Percentiles rank a stretch among this genome's conserved stretches.
Conservation (phyloP, 2,797 vertebrate genomes). For the Pyrocephalus nanus region DNA sequence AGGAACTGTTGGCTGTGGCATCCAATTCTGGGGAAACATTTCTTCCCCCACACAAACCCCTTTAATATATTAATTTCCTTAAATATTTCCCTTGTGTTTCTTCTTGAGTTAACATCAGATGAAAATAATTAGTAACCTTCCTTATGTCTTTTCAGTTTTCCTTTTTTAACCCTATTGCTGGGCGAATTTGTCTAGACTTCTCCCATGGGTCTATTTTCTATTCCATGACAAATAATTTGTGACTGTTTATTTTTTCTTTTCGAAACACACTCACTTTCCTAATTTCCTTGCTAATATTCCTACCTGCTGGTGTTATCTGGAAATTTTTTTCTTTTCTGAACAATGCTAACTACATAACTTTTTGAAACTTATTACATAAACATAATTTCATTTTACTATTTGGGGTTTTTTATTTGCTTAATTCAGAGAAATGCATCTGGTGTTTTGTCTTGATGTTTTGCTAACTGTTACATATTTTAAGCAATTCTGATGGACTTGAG, state of each 20-base stretch:
- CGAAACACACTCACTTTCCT: neutral
- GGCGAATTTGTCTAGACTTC: neutral
- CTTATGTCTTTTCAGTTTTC: neutral
- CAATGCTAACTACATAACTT: neutral
- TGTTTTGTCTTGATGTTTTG: neutral
- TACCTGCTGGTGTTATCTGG: neutral
- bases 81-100: neutral
- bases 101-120: neutral
- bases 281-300: neutral
- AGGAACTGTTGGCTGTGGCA: neutral
- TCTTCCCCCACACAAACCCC: rapidly evolving
- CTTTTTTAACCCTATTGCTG: neutral
- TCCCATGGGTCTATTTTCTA: neutral
- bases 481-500: neutral
- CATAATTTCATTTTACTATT: neutral
- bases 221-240: neutral
- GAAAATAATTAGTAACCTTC: neutral
- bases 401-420: neutral
- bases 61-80: neutral
- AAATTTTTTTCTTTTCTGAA: neutral
- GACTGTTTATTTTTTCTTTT: neutral
- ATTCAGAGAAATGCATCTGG: neutral
- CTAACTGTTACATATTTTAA: neutral
- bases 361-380: neutral
- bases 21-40: neutral